Base-by-base conservation (phyloP, 2,888 invertebrate species). In the Nemapogon koenigi region DNA sequence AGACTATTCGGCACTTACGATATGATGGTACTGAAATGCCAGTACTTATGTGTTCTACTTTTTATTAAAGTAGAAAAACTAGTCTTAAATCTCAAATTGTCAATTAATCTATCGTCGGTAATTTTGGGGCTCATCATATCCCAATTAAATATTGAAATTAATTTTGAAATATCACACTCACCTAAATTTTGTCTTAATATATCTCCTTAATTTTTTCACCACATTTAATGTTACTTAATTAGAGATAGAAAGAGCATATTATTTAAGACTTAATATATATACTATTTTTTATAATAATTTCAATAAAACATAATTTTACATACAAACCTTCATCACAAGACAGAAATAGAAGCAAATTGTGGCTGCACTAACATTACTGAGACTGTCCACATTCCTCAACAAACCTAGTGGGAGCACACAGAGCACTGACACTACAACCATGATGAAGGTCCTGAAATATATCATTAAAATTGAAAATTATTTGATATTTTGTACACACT, bases 271-370 rank as follows among this genome's bases (percentile, higher is more conserved):
- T n/a, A 22, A 22, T 22, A 10, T 22, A 22, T 10, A 22, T 22
- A 22, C 22, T 7, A 7, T 22, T 22, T 10, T 22, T 22, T 22
- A 15, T 26, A 13, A 39, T 32, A 39, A 30, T 22, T 17, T 10
- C 7, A 18, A 30, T 30, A 28, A 35, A 11, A 27, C 4, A 37
- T 43, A 15, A 32, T 3, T 6, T 16, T 45, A 38, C 62, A n/a
- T n/a, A n/a, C n/a, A n/a, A n/a, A 93, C 92, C 84, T 95, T 94
- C 8, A 92, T 65, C 35, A 94, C 91, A 29, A 98, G 83, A 54
- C 93, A 89, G 39, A 90, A 80, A 60, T 98, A 98, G 73, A 98
- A 97, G 3, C 89, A 85, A 47, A 98, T 90, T 2, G 97, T 94
- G 3, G 94, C 89, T 0, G 91, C 90, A 47, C 91, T 94, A 41